Percentiles rank a stretch among this genome's conserved stretches.
phyloP scores from a whole-genome alignment of 2,888 invertebrate genomes.

The Oligia latruncula region DNA sequence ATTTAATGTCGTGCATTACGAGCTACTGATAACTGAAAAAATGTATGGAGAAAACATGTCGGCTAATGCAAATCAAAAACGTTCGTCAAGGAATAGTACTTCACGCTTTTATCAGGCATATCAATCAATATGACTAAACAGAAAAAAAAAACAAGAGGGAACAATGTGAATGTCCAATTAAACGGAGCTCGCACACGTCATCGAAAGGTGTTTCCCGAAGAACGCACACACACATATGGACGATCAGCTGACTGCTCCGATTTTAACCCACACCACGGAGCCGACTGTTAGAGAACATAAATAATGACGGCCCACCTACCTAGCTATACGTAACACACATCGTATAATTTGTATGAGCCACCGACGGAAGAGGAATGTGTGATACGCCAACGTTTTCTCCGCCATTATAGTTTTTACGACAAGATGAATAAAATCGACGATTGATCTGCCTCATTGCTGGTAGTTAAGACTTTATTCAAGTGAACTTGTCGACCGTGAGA shows the following conservation, averaged over 20 bases:
- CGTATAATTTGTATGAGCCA: constrained; percentile 89
- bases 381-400: constrained; percentile 84
- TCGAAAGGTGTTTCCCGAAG: constrained; percentile 91
- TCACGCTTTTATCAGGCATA: constrained; percentile 70
- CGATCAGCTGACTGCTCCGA: constrained; percentile 90
- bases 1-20: constrained; percentile 15
- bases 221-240: constrained; percentile 85
- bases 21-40: constrained; percentile 38
- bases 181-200: constrained; percentile 89
- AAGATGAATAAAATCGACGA: constrained; percentile 81
- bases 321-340: constrained; percentile 88
- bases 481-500: constrained; percentile 78
- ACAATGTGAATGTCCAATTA: constrained; percentile 90
- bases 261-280: constrained; percentile 89
- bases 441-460: constrained; percentile 73
- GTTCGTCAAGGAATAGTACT: constrained; percentile 64
- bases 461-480: constrained; percentile 80
- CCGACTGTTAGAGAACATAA: constrained; percentile 90
- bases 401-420: constrained; percentile 82
- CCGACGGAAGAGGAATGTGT: constrained; percentile 84
- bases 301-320: constrained; percentile 90
- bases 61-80: constrained; percentile 45
- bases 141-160: constrained; percentile 82
- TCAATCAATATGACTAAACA: constrained; percentile 73
- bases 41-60: constrained; percentile 45